Evolutionary conservation across 1,140 invertebrate genomes (phyloP).

Genomic region (Dendrolimus kikuchii): DNA sequence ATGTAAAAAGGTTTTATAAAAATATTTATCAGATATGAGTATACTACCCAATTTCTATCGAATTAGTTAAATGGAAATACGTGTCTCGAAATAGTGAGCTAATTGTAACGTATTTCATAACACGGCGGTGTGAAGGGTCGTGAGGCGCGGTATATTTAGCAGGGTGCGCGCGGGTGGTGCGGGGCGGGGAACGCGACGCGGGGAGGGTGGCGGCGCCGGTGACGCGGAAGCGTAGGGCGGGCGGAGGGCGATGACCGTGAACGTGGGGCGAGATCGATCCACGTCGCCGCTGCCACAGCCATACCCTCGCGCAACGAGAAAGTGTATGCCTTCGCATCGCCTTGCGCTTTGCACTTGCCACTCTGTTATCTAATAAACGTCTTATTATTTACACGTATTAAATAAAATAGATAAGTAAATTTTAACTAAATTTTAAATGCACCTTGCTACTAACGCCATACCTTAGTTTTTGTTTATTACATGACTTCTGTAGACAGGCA

Average conservation of each 20-base stretch:
- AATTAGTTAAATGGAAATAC: constrained; percentile 29
- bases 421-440: no score
- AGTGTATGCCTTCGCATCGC: constrained; percentile 28
- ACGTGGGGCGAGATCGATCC: constrained; percentile 66
- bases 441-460: no score
- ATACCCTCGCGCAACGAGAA: constrained; percentile 69
- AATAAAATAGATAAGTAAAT: no score
- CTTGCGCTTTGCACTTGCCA: background rate
- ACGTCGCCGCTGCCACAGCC: constrained; percentile 20
- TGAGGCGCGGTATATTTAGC: constrained; percentile 52
- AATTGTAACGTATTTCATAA: constrained; percentile 58
- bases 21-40: no score
- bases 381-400: no score
- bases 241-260: constrained; percentile 70
- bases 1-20: no score
- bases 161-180: constrained; percentile 20
- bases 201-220: constrained; percentile 21
- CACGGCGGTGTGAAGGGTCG: constrained; percentile 46
- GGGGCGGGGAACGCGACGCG: constrained; percentile 15
- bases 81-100: constrained; percentile 60
- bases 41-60: no score
- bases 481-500: no score
- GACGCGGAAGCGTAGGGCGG: constrained; percentile 68
- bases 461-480: no score
- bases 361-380: no score